These are phyloP conservation scores for Hyalella azteca DNA, from an alignment of 2,888 invertebrate species.

Conservation along the genomic window DNA sequence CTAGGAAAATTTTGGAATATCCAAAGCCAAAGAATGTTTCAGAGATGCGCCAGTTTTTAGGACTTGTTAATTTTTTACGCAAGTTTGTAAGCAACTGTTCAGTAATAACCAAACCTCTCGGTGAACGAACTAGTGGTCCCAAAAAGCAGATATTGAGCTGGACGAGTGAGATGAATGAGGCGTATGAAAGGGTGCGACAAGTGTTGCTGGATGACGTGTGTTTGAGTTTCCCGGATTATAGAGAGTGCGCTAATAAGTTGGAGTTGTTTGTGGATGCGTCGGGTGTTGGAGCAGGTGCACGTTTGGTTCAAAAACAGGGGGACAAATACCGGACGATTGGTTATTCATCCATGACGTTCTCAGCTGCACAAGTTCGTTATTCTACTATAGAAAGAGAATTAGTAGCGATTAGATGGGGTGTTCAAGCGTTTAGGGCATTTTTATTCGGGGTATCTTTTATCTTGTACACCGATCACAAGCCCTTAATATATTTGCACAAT, in stretches of 20 bases:
- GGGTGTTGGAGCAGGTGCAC: not conserved
- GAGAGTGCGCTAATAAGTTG: not conserved
- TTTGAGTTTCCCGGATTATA: not conserved
- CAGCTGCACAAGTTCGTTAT: not conserved
- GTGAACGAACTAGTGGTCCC: not conserved
- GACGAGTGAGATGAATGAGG: not conserved
- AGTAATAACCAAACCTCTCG: not conserved
- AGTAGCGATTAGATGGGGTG: not conserved
- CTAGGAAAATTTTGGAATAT: not conserved
- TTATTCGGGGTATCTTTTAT: not conserved
- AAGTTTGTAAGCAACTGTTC: not conserved
- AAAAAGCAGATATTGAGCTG: not conserved
- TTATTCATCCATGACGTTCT: not conserved
- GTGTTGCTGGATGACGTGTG: not conserved
- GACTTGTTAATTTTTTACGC: not conserved
- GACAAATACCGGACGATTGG: not conserved
- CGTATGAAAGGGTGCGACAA: not conserved
- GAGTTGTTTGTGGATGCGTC: not conserved
- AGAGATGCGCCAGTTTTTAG: not conserved
- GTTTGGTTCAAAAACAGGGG: not conserved
- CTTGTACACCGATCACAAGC: not conserved
- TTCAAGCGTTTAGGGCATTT: not conserved
- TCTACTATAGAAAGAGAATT: not conserved
- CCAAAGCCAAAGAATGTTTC: not conserved
- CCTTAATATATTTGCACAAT: not conserved